Evolutionary conservation across 2,888 invertebrate species (phyloP), one percentile per base, ranked within the genome.

Genomic region (Carabus problematicus): DNA sequence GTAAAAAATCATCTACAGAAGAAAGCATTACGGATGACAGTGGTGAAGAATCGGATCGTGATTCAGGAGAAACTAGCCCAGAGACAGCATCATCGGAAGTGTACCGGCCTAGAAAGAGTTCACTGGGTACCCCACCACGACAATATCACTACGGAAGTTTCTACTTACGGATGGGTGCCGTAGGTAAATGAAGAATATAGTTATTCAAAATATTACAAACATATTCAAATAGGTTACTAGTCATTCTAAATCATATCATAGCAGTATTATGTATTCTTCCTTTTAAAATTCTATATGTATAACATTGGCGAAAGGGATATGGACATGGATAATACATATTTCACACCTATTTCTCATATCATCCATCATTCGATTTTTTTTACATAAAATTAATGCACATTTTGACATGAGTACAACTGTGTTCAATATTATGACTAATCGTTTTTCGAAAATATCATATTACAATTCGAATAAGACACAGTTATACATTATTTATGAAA

Each of bases 151-250:
- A 94, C 77, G 95, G 95, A 61, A 95, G 95, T 81, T 95, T 96
- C 82, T 96, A 96, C 82, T 84, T 96, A 71, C 86, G 95, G 74
- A 93, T 95, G 92, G 95, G 95, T 16, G 95, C 95, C 71, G 95
- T 96, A 74, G 92, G 93, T 93, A 81, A 85, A 86, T 81, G 29
- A 29, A n/a, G n/a, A 3, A 29, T 29, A 29, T 29, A 29, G 6
- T 29, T 29, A 29, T 29, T 29, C 29, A 3, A 29, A 29, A 29
- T 6, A 29, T 29, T 29, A 29, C 29, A 29, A 2, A 29, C 29
- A 29, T 6, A 29, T 29, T 29, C 9, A 54, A 54, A 11, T 7
- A 54, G 8, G n/a, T n/a, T n/a, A n/a, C 8, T 16, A 16, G 19
- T 19, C n/a, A 45, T 45, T n/a, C 45, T n/a, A n/a, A n/a, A n/a